These are phyloP conservation scores for Andricus quercusramuli DNA, from an alignment of 2,888 invertebrate genomes.

Conservation along the genomic window DNA sequence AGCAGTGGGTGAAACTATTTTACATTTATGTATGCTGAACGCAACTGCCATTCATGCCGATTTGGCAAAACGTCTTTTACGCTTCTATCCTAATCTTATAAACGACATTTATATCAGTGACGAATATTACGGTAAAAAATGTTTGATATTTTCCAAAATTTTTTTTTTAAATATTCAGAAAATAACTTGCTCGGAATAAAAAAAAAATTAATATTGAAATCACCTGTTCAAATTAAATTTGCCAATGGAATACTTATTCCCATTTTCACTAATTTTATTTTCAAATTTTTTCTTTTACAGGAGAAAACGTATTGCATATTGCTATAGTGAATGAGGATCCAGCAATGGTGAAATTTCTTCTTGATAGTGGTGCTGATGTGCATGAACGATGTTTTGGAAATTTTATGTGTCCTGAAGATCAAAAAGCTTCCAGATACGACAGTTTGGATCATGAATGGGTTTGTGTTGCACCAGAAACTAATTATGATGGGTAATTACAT, in stretches of 20 bases:
- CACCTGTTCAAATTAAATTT: too few relatives aligned
- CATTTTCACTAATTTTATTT: background rate
- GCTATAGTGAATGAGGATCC: conserved; percentile 99
- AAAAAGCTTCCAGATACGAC: conserved; percentile 93
- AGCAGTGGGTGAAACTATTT: conserved; percentile 96
- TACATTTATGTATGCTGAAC: conserved; percentile 95
- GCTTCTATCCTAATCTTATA: conserved; percentile 96
- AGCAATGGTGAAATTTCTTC: conserved; percentile 96
- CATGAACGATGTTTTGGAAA: conserved; percentile 96
- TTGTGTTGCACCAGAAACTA: conserved; percentile 88
- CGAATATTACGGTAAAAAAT: conserved; percentile 93
- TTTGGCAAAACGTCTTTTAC: conserved; percentile 93
- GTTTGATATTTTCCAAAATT: background rate
- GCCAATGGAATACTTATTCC: background rate
- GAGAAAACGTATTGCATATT: conserved; percentile 97
- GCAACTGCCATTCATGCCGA: conserved; percentile 95
- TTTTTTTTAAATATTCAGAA: too few relatives aligned
- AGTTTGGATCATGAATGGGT: conserved; percentile 95
- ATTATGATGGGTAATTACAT: conserved; percentile 87
- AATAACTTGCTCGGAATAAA: too few relatives aligned
- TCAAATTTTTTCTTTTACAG: conserved; percentile 77
- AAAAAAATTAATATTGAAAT: too few relatives aligned
- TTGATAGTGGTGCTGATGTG: conserved; percentile 94
- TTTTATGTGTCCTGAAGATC: conserved; percentile 99
- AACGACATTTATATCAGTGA: conserved; percentile 97